Percentiles rank a stretch among this genome's conserved stretches.
These are phyloP conservation scores for Meiosimyza platycephala DNA, from an alignment of 2,888 invertebrate species.

Conservation along the genomic window DNA sequence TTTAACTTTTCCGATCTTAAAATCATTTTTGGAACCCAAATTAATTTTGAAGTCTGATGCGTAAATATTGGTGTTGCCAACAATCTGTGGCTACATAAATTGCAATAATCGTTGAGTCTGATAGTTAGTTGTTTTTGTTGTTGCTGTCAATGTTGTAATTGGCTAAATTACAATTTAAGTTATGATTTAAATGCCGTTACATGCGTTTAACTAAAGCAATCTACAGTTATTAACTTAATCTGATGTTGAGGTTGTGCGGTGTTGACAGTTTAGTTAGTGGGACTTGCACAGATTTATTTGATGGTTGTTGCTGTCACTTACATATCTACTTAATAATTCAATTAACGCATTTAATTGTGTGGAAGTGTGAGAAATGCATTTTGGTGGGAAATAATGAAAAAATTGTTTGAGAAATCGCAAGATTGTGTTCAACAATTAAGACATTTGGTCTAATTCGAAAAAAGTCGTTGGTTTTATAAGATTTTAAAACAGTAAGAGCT, in stretches of 20 bases:
- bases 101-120: no score
- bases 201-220: constrained; percentile 28
- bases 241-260: constrained; percentile 1
- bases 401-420: no score
- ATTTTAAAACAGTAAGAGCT: no score
- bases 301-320: not conserved
- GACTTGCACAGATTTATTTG: constrained; percentile 3
- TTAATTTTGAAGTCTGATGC: not conserved
- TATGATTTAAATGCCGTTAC: constrained; percentile 31
- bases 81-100: no score
- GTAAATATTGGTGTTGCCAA: no score
- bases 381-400: constrained; percentile 13
- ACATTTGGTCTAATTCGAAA: no score
- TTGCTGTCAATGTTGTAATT: constrained; percentile 30
- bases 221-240: constrained; percentile 37
- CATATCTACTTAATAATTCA: constrained; percentile 22
- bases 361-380: constrained; percentile 2
- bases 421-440: no score
- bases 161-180: constrained; percentile 35
- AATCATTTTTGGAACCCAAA: no score
- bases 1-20: no score
- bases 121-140: constrained; percentile 2
- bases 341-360: constrained; percentile 13
- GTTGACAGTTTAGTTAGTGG: constrained; percentile 8
- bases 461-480: no score